Conservation (phyloP, 2,113 vertebrate species). For the Poeciliopsis retropinna region DNA sequence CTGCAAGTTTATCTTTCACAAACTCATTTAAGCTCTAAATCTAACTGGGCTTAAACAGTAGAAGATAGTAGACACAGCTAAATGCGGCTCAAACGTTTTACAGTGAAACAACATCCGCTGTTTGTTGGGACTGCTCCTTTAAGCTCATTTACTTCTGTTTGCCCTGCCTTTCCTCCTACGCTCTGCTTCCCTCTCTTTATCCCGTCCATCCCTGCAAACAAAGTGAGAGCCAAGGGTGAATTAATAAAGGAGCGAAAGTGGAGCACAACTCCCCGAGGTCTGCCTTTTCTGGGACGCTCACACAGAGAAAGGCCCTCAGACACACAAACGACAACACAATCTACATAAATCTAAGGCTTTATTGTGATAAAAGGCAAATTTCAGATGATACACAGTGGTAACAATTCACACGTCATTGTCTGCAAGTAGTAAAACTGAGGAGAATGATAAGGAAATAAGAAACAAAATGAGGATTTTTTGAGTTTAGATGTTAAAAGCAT, state of each 20-base stretch:
- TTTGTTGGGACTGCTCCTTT: slow-evolving; percentile 24
- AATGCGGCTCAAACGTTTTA: too few species aligned
- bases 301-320: slow-evolving; percentile 47
- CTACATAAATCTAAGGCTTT: slow-evolving; percentile 35
- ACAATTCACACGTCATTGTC: slow-evolving; percentile 34
- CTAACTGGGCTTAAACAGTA: too few species aligned
- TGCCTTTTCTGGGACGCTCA: slow-evolving; percentile 77
- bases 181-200: slow-evolving; percentile 34
- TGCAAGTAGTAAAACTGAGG: slow-evolving; percentile 3
- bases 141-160: slow-evolving; percentile 33
- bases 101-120: slow-evolving; percentile 12
- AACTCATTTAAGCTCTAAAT: too few species aligned
- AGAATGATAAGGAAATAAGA: background rate
- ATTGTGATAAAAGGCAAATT: slow-evolving; percentile 24
- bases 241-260: slow-evolving; percentile 81
- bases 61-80: too few species aligned
- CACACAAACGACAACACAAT: slow-evolving; percentile 34
- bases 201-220: slow-evolving; percentile 55
- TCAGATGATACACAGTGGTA: slow-evolving; percentile 10
- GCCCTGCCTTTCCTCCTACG: slow-evolving; percentile 15
- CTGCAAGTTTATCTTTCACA: too few species aligned
- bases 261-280: slow-evolving; percentile 81
- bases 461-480: background rate
- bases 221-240: slow-evolving; percentile 70
- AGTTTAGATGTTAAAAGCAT: slow-evolving; percentile 15